Conservation (phyloP, 2,113 vertebrate species). For the Hippocampus guttulatus region DNA sequence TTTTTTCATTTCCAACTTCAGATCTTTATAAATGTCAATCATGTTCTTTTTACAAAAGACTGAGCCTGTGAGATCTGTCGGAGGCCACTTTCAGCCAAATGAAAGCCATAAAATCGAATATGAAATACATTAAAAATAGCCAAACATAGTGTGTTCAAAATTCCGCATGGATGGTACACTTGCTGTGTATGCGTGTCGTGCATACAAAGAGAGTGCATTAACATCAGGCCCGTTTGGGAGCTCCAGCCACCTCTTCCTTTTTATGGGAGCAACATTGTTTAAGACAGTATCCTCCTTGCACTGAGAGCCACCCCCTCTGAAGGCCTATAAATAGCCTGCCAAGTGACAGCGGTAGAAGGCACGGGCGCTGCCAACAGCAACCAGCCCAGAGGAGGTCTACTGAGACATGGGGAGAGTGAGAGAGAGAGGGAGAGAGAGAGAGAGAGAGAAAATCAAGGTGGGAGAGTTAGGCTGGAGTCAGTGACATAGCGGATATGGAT, state of each 20-base stretch:
- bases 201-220: background rate
- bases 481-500: slow-evolving; percentile 56
- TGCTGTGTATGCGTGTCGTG: background rate
- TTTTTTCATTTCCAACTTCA: too few relatives aligned
- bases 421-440: slow-evolving; percentile 35
- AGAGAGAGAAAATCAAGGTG: slow-evolving; percentile 30
- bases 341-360: slow-evolving; percentile 73
- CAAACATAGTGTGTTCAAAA: background rate
- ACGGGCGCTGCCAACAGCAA: slow-evolving; percentile 72
- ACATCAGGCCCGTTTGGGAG: slow-evolving; percentile 30
- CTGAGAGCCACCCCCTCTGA: slow-evolving; percentile 73
- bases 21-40: too few relatives aligned
- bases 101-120: background rate
- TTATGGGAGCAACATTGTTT: slow-evolving; percentile 72
- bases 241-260: slow-evolving; percentile 49
- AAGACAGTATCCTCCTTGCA: slow-evolving; percentile 71
- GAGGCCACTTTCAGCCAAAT: too few relatives aligned
- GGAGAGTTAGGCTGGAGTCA: slow-evolving; percentile 39
- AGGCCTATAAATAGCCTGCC: slow-evolving; percentile 72
- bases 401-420: slow-evolving; percentile 39
- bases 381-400: slow-evolving; percentile 68
- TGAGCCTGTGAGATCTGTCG: too few relatives aligned
- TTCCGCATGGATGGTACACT: background rate
- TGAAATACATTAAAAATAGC: background rate
- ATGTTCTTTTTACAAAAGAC: too few relatives aligned